A percentile compares a stretch with the other conserved stretches of the same genome.
Conservation (phyloP, 2,113 vertebrate species). For the Lycocorax pyrrhopterus region DNA sequence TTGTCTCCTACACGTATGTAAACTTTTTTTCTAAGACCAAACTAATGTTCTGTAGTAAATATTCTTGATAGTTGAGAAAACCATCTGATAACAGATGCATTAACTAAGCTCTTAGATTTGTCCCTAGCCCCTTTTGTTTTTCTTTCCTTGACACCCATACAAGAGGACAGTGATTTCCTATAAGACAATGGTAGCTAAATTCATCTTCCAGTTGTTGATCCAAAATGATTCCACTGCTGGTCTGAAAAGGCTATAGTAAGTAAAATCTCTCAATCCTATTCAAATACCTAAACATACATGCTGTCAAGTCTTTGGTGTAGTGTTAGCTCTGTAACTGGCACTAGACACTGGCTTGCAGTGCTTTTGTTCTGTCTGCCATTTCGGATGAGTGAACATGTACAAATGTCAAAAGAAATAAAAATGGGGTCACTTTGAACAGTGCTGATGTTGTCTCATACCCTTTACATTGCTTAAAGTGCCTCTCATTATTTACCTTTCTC, state of each 20-base stretch:
- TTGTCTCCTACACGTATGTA: background rate
- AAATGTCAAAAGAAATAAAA: slow-evolving; percentile 17
- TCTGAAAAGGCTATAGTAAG: background rate
- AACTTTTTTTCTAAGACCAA: background rate
- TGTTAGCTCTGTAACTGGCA: background rate
- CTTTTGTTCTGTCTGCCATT: background rate
- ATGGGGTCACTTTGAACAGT: background rate
- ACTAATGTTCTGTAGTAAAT: background rate
- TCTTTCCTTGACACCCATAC: background rate
- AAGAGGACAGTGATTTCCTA: background rate
- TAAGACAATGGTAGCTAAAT: background rate
- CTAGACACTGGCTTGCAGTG: background rate
- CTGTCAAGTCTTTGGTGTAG: background rate
- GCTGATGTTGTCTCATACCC: background rate
- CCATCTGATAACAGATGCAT: background rate
- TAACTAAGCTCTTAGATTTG: background rate
- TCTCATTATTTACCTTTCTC: background rate
- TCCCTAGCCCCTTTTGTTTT: background rate
- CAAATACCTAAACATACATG: background rate
- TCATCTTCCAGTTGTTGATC: background rate
- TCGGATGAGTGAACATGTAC: background rate
- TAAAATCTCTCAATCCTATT: background rate
- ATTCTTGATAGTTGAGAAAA: background rate
- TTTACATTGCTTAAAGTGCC: background rate
- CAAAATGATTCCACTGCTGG: background rate